Conservation (phyloP, 2,888 invertebrate species). For the Chrysolina americana region DNA sequence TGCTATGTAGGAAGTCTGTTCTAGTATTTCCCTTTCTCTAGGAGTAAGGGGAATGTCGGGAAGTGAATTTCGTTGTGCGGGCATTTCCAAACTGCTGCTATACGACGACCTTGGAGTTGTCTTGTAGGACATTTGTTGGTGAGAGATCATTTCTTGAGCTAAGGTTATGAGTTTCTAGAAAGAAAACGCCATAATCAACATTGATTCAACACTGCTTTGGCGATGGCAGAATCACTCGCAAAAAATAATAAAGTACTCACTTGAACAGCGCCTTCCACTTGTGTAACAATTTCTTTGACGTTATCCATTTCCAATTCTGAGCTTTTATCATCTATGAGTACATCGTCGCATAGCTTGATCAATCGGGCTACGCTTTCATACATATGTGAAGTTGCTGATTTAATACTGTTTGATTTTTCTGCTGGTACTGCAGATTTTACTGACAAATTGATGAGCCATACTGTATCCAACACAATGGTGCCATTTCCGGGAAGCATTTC, state of each 20-base stretch:
- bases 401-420: slow-evolving; percentile 76
- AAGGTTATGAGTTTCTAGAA: slow-evolving; percentile 80
- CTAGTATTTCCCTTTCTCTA: slow-evolving; percentile 79
- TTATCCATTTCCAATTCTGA: slow-evolving; percentile 78
- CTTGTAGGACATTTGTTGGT: slow-evolving; percentile 64
- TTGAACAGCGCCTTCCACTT: slow-evolving; percentile 81
- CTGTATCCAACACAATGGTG: slow-evolving; percentile 92
- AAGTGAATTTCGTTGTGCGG: slow-evolving; percentile 78
- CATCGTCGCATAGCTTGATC: slow-evolving; percentile 91
- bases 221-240: neutral
- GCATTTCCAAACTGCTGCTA: slow-evolving; percentile 67
- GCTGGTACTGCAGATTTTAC: slow-evolving; percentile 66
- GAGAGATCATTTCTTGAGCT: slow-evolving; percentile 86
- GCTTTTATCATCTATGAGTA: slow-evolving; percentile 82
- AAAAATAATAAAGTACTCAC: neutral
- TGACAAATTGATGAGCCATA: slow-evolving; percentile 85
- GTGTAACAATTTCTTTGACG: slow-evolving; percentile 77
- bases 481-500: slow-evolving; percentile 96
- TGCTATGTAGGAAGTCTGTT: slow-evolving; percentile 70
- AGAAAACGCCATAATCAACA: slow-evolving; percentile 32
- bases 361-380: slow-evolving; percentile 89
- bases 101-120: slow-evolving; percentile 70
- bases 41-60: slow-evolving; percentile 85
- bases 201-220: too few species aligned
- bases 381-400: slow-evolving; percentile 87